These are phyloP conservation scores for Drosophila subquinaria DNA, from an alignment of 2,888 invertebrate species.

Conservation along the genomic window DNA sequence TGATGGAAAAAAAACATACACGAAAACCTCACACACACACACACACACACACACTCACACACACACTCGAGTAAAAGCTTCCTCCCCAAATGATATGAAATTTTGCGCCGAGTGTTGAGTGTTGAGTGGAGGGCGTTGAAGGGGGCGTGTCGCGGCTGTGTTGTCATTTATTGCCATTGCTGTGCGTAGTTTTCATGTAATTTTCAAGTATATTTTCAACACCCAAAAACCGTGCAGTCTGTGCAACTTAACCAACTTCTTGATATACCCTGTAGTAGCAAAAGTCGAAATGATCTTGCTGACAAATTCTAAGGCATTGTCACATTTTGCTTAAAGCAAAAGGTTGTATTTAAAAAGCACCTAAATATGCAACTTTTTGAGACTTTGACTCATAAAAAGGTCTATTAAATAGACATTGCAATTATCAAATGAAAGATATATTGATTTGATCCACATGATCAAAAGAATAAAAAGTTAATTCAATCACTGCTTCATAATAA, in stretches of 20 bases:
- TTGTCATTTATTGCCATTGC: slow-evolving; percentile 71
- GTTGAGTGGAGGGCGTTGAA: slow-evolving; percentile 33
- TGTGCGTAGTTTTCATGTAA: slow-evolving; percentile 72
- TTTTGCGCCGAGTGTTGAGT: slow-evolving; percentile 46
- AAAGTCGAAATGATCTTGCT: not conserved
- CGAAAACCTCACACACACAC: slow-evolving; percentile 24
- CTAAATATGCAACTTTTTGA: too few relatives aligned
- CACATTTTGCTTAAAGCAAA: too few relatives aligned
- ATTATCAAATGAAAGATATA: too few relatives aligned
- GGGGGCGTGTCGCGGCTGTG: slow-evolving; percentile 46
- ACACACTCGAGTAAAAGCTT: slow-evolving; percentile 38
- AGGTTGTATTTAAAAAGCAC: too few relatives aligned
- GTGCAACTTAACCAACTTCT: slow-evolving; percentile 24
- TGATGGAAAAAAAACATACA: slow-evolving; percentile 39
- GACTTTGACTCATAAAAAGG: too few relatives aligned
- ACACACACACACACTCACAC: not conserved
- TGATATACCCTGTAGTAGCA: slow-evolving; percentile 30
- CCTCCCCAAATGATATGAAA: slow-evolving; percentile 60
- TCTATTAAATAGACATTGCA: too few relatives aligned
- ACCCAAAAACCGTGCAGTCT: slow-evolving; percentile 40
- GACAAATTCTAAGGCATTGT: not conserved
- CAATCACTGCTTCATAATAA: too few relatives aligned
- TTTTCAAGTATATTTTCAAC: slow-evolving; percentile 70
- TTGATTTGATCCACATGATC: too few relatives aligned
- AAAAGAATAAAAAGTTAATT: too few relatives aligned